Base-by-base conservation (phyloP, 35 echinoderm and acorn worm genomes). In the Ptychodera flava region DNA sequence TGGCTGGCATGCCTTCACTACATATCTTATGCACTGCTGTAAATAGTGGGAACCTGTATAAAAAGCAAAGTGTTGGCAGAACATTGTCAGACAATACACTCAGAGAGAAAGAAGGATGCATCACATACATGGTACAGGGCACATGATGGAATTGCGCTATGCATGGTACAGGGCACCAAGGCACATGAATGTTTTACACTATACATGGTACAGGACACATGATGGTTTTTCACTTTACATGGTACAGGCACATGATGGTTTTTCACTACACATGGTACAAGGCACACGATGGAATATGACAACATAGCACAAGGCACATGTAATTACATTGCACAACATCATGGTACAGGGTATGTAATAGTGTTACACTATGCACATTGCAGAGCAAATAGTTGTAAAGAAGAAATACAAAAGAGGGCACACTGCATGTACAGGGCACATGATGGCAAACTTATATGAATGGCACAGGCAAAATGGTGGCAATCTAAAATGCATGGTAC, bases 1-100 rank as follows among this genome's bases (percentile, higher is more conserved):
- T 79, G 0, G 93, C 38, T 82, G 90, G 85, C 15, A 90, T 79
- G 14, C 83, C 93, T 32, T 90, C 83, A 78, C 90, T 94, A 64
- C 96, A 99, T 77, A 99, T 94, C 32, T 89, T 94, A 88, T 92
- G 90, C 52, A 99, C 83, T 31, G 96, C 96, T 32, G 96, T 99
- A 78, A 99, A 92, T 29, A 99, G 78, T 77, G 96, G 96, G 80
- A 87, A 99, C 38, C 96, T 99, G 90, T 14, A 91, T 85, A 76
- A 36, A 37, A 75, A 84, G 86, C 30, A 37, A 10, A 84, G 45
- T 6, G 22, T 64, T 12, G 45, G 45, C 45, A 64, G 45, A 64
- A 22, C 6, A 12, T 12, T 22, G 22, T 64, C 6, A 64, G 45
- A 6, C 6, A 64, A 64, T n/a, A n/a, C n/a, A n/a, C n/a, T n/a